A percentile compares a stretch with the other conserved stretches of the same genome.
These are phyloP conservation scores for Nothoprocta pentlandii DNA, from an alignment of 2,113 vertebrate species.

Conservation along the genomic window DNA sequence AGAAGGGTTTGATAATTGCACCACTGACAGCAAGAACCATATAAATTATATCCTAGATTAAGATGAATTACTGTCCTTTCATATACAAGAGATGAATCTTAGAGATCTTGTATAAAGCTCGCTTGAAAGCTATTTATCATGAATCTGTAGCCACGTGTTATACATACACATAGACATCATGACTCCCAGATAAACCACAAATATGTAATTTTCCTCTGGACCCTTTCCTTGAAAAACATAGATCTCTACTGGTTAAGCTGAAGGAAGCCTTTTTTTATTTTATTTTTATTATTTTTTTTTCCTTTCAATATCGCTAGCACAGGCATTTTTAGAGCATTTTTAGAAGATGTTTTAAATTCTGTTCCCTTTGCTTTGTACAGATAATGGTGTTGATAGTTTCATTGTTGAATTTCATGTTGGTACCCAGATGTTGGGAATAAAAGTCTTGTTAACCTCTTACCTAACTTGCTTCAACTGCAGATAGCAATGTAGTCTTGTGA, in stretches of 20 bases:
- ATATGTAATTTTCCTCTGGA: slow-evolving; percentile 67
- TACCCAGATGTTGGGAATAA: not conserved
- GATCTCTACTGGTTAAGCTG: slow-evolving; percentile 42
- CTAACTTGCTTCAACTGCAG: not conserved
- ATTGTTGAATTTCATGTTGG: not conserved
- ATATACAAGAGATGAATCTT: not conserved
- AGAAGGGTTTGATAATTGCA: not conserved
- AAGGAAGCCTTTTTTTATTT: slow-evolving; percentile 29
- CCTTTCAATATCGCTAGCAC: not conserved
- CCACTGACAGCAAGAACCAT: not conserved
- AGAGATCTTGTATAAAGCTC: not conserved
- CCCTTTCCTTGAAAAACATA: slow-evolving; percentile 61
- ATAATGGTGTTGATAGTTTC: accelerated
- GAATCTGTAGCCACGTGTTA: slow-evolving; percentile 29
- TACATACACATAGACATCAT: slow-evolving; percentile 55
- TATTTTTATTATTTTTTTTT: not conserved
- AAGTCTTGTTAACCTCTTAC: not conserved
- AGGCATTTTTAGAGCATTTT: slow-evolving; percentile 44
- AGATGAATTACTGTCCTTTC: slow-evolving; percentile 18
- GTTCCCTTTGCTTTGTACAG: not conserved
- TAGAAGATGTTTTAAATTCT: not conserved
- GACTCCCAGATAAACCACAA: slow-evolving; percentile 63
- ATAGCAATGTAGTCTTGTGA: not conserved
- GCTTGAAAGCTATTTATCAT: slow-evolving; percentile 48
- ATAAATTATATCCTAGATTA: not conserved